Conservation (phyloP, 2,888 invertebrate genomes). For the Athalia rosae region DNA sequence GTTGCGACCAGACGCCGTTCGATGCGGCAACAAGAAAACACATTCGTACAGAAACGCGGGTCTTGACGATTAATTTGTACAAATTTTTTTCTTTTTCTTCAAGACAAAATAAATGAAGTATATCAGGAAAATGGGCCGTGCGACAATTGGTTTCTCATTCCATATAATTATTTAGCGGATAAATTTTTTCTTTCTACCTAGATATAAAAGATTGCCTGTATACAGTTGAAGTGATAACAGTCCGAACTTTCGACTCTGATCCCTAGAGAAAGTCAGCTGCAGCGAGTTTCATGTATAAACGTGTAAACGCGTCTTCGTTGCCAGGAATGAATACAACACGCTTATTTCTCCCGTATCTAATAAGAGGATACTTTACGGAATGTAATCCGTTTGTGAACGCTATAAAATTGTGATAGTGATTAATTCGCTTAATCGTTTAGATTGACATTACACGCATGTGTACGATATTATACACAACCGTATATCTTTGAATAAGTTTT, state of each 20-base stretch:
- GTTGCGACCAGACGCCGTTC: constrained; percentile 41
- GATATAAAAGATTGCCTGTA: background rate
- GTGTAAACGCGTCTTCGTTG: background rate
- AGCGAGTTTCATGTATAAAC: background rate
- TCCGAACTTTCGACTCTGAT: constrained; percentile 11
- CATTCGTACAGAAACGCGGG: background rate
- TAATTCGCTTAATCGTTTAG: too few relatives aligned
- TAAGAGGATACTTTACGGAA: background rate
- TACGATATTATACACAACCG: too few relatives aligned
- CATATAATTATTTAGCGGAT: background rate
- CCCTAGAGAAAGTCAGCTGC: background rate
- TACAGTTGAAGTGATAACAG: constrained; percentile 16
- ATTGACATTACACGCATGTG: too few relatives aligned
- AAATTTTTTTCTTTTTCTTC: too few relatives aligned
- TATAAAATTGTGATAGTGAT: too few relatives aligned
- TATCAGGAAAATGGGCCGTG: background rate
- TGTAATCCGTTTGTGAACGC: too few relatives aligned
- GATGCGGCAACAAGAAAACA: constrained; percentile 19
- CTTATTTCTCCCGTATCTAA: background rate
- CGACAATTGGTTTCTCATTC: constrained; percentile 12
- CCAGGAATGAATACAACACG: background rate
- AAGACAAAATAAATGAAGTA: too few relatives aligned
- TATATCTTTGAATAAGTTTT: too few relatives aligned
- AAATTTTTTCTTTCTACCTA: constrained; percentile 39
- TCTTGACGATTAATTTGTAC: background rate